These are phyloP conservation scores for Bergia sp. DNA, from an alignment of 92 coral and sea anemone species.

Conservation along the genomic window DNA sequence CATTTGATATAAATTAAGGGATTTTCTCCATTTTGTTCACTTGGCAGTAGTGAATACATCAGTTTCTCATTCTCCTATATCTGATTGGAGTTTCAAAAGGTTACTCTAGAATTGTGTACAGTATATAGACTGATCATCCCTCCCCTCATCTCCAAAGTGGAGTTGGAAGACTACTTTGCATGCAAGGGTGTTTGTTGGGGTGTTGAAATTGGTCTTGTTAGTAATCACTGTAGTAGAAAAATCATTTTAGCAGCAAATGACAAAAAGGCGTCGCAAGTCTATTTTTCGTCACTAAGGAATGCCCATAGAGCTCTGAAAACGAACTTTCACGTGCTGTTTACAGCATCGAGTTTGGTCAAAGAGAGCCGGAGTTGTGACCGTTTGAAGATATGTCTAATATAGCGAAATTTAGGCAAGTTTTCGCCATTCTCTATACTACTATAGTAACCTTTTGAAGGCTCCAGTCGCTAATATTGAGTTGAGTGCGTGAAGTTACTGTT, in stretches of 20 bases:
- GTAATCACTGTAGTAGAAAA: slow-evolving; percentile 8
- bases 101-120: slow-evolving; percentile 4
- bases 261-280: slow-evolving; percentile 16
- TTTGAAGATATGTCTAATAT: slow-evolving; percentile 8
- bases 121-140: neutral
- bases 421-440: slow-evolving; percentile 29
- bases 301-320: slow-evolving; percentile 17
- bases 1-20: too few species aligned
- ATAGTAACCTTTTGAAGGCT: too few species aligned
- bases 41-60: too few species aligned
- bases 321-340: slow-evolving; percentile 5
- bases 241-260: slow-evolving; percentile 9
- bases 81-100: too few species aligned
- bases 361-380: slow-evolving; percentile 12
- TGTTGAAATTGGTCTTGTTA: neutral
- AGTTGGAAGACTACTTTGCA: too few species aligned
- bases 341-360: slow-evolving; percentile 19
- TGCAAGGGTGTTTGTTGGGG: neutral
- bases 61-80: too few species aligned
- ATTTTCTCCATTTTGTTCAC: too few species aligned
- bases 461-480: too few species aligned
- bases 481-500: too few species aligned
- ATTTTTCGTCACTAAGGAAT: slow-evolving; percentile 15
- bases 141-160: neutral
- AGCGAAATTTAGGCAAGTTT: slow-evolving; percentile 20